Evolutionary conservation across 2,113 vertebrate genomes (phyloP), one percentile per base, ranked within the genome.

Genomic region (Hippoglossus stenolepis): DNA sequence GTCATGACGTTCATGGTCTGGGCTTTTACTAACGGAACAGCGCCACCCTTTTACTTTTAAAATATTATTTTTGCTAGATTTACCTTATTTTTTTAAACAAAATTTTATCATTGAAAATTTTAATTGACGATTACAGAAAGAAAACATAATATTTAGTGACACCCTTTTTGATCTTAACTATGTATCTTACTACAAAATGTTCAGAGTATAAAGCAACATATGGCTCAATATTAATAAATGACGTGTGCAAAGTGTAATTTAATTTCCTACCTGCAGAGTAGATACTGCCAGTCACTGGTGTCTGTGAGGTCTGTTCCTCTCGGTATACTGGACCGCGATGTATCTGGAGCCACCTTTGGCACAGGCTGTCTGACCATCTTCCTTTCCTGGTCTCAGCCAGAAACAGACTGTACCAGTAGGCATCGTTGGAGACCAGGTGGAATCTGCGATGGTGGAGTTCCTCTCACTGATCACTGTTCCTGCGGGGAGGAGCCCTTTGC

Each of bases 331-430:
- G 92, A 93, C 82, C 82, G 93, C 91, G 3, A 91, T 85, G 87
- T 93, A 93, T 56, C 93, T 88, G 82, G 89, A 89, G 43, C 90
- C 89, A n/a, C n/a, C 75, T 93, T 92, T 13, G 90, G 91, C 72
- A 80, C 66, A 67, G 91, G 90, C 78, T 93, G 93, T 86, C 93
- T 88, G 3, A 93, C 89, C 80, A 93, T 90, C 77, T 93, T 67
- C 91, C 90, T 87, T 93, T 91, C 81, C 92, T 87, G 64, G 92
- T 91, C 83, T 93, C 91, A n/a, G 91, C 92, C 28, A 93, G 85
- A 75, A 93, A 92, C 89, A 93, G 47, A 72, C 92, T 93, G 84
- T 93, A 91, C 92, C 92, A 91, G 86, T 91, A 92, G 69, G 92
- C 91, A 83, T 93, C 92, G 18, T 90, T 93, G 79, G 92, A 93